Percentiles rank a stretch among this genome's conserved stretches.
These are phyloP conservation scores for Rhodinocichla rosea DNA, from an alignment of 2,113 vertebrate species.

Conservation along the genomic window DNA sequence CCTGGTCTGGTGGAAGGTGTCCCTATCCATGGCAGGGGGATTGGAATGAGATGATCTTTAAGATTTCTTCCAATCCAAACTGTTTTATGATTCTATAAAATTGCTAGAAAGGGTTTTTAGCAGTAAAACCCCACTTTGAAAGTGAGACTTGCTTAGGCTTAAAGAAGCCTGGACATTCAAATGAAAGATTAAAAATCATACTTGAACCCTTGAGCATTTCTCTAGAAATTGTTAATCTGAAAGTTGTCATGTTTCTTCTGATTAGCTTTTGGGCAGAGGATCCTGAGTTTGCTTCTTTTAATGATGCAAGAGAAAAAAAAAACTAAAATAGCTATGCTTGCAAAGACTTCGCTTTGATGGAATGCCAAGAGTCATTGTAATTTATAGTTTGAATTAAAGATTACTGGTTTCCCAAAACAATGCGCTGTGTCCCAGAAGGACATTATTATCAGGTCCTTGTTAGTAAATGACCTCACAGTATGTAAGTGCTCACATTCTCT, in stretches of 20 bases:
- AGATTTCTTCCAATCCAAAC: not conserved
- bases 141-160: not conserved
- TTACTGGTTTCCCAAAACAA: conserved; percentile 45
- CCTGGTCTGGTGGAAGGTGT: not conserved
- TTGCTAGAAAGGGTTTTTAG: not conserved
- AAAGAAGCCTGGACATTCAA: not conserved
- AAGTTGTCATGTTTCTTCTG: not conserved
- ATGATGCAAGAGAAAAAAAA: conserved; percentile 3
- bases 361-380: conserved; percentile 34
- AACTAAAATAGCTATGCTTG: not conserved
- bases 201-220: not conserved
- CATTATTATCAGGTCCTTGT: not conserved
- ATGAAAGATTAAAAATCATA: not conserved
- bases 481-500: not conserved
- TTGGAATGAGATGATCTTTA: not conserved
- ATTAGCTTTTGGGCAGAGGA: not conserved
- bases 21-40: not conserved
- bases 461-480: not conserved
- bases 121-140: not conserved
- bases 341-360: conserved; percentile 29
- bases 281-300: not conserved
- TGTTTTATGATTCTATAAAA: not conserved
- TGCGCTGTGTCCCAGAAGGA: not conserved
- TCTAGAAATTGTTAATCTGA: not conserved
- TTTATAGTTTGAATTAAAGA: conserved; percentile 27